Percentiles rank a stretch among this genome's conserved stretches.
Conservation (phyloP, 2,113 vertebrate species). For the Danio rerio region GRCz12tu NC_133193.1:50792001-50792500, state of each 20-base stretch:
- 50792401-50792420: conserved; percentile 20
- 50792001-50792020: too few relatives aligned
- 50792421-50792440: conserved; percentile 35
- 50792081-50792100: background rate
- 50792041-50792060: too few relatives aligned
- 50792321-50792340: conserved; percentile 15
- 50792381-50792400: conserved; percentile 38
- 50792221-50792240: conserved; percentile 63
- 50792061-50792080: too few relatives aligned
- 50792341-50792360: conserved; percentile 22
- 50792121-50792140: background rate
- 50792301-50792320: too few relatives aligned
- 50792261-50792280: conserved; percentile 49
- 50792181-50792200: conserved; percentile 46
- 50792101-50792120: background rate
- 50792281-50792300: too few relatives aligned
- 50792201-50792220: conserved; percentile 63
- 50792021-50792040: too few relatives aligned
- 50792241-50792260: conserved; percentile 64
- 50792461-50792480: conserved; percentile 33
- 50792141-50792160: conserved; percentile 11
- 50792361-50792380: conserved; percentile 17
- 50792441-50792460: conserved; percentile 31
- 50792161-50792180: conserved; percentile 21
- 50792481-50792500: conserved; percentile 33